phyloP scores from a whole-genome alignment of 1,140 invertebrate species.

The Cecropterus lyciades region DNA sequence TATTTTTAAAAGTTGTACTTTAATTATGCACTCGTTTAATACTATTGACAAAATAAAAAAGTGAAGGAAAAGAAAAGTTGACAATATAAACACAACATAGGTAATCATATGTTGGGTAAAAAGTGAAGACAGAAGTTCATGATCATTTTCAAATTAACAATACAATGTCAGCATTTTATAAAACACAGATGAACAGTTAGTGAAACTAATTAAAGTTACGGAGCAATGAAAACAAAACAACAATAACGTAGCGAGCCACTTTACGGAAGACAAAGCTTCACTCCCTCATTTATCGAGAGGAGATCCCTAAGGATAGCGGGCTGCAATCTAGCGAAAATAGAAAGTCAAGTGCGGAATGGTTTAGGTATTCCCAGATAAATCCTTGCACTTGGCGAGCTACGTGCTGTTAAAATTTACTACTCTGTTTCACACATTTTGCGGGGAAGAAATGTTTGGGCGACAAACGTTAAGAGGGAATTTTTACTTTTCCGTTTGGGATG shows the following conservation, averaged over 20 bases:
- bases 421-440: slow-evolving; percentile 33
- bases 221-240: slow-evolving; percentile 41
- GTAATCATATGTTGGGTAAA: too few species aligned
- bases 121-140: too few species aligned
- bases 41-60: too few species aligned
- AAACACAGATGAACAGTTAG: neutral
- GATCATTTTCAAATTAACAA: too few species aligned
- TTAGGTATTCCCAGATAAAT: slow-evolving; percentile 35
- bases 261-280: slow-evolving; percentile 49
- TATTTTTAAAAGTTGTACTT: too few species aligned
- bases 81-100: too few species aligned
- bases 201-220: neutral
- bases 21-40: too few species aligned
- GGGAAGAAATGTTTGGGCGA: slow-evolving; percentile 30
- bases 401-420: slow-evolving; percentile 34
- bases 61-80: too few species aligned
- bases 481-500: slow-evolving; percentile 19
- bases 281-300: slow-evolving; percentile 60
- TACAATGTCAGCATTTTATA: neutral
- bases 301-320: slow-evolving; percentile 60
- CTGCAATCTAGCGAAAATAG: slow-evolving; percentile 62
- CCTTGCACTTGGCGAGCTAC: slow-evolving; percentile 20
- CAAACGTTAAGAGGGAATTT: slow-evolving; percentile 26
- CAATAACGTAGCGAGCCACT: slow-evolving; percentile 24
- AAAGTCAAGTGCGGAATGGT: slow-evolving; percentile 59